Percentiles rank a stretch among this genome's conserved stretches.
Conservation (phyloP, 2,797 vertebrate genomes). For the Choloepus didactylus region DNA sequence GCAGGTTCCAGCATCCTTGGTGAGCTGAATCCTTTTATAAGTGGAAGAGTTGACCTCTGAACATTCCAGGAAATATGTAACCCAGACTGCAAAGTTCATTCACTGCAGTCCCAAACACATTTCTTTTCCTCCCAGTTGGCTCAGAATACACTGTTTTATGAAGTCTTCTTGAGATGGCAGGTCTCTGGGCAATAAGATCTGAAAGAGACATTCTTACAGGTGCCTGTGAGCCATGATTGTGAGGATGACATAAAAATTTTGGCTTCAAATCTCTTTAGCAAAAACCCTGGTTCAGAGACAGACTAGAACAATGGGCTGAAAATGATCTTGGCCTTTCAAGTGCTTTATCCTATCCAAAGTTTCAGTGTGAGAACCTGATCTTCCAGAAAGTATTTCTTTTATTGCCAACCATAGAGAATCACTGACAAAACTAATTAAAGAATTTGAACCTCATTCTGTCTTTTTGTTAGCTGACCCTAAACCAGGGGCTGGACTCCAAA, state of each 20-base stretch:
- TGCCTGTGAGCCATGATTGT: background rate
- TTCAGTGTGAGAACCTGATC: slow-evolving; percentile 77
- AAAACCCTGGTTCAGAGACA: slow-evolving; percentile 70
- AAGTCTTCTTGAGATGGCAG: background rate
- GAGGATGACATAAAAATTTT: slow-evolving; percentile 65
- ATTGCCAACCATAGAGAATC: slow-evolving; percentile 81
- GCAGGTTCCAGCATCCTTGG: background rate
- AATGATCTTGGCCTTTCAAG: slow-evolving; percentile 79
- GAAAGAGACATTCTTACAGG: slow-evolving; percentile 5
- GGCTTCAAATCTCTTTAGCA: slow-evolving; percentile 61
- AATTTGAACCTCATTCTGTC: slow-evolving; percentile 79
- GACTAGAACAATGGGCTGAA: slow-evolving; percentile 77
- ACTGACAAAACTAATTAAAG: slow-evolving; percentile 84
- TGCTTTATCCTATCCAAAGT: slow-evolving; percentile 77
- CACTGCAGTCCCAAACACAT: background rate
- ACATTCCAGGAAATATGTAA: slow-evolving; percentile 19
- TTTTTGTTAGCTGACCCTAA: slow-evolving; percentile 80
- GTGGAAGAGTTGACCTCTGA: background rate
- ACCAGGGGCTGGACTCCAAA: slow-evolving; percentile 68
- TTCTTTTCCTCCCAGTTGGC: background rate
- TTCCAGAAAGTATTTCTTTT: slow-evolving; percentile 79
- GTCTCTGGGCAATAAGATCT: slow-evolving; percentile 4
- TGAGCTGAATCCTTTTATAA: background rate
- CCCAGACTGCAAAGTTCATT: background rate
- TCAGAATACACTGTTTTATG: background rate